phyloP scores from a whole-genome alignment of 1,140 invertebrate species.

The Neuroterus valhalla region DNA sequence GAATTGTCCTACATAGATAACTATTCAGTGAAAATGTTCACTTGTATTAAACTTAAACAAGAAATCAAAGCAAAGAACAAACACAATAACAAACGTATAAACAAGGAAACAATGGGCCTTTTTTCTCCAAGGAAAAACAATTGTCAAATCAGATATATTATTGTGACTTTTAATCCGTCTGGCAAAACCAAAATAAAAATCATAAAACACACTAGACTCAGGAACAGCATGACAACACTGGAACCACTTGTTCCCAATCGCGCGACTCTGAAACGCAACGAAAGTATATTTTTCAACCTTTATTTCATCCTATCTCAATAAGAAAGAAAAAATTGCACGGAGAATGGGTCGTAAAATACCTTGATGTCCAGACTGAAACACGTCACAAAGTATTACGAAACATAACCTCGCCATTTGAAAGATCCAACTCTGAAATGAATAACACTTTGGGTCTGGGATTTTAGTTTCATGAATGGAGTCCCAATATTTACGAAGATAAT shows the following conservation, averaged over 20 bases:
- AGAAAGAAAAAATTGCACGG: slow-evolving; percentile 35
- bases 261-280: slow-evolving; percentile 43
- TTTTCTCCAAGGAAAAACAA: too few species aligned
- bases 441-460: neutral
- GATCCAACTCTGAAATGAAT: slow-evolving; percentile 22
- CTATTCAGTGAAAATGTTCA: too few species aligned
- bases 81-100: too few species aligned
- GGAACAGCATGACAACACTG: too few species aligned
- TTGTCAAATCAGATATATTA: too few species aligned
- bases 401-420: slow-evolving; percentile 49
- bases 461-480: slow-evolving; percentile 49
- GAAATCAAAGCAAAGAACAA: neutral
- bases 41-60: neutral
- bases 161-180: too few species aligned
- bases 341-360: slow-evolving; percentile 36
- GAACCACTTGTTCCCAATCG: neutral
- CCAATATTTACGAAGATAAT: slow-evolving; percentile 45
- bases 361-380: slow-evolving; percentile 31
- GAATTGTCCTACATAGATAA: neutral
- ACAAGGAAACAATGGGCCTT: too few species aligned
- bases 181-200: neutral
- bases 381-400: slow-evolving; percentile 45
- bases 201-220: neutral
- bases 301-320: slow-evolving; percentile 13
- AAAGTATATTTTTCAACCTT: slow-evolving; percentile 38